These are phyloP conservation scores for Eidolon helvum DNA, from an alignment of 2,113 vertebrate species.

Conservation along the genomic window DNA sequence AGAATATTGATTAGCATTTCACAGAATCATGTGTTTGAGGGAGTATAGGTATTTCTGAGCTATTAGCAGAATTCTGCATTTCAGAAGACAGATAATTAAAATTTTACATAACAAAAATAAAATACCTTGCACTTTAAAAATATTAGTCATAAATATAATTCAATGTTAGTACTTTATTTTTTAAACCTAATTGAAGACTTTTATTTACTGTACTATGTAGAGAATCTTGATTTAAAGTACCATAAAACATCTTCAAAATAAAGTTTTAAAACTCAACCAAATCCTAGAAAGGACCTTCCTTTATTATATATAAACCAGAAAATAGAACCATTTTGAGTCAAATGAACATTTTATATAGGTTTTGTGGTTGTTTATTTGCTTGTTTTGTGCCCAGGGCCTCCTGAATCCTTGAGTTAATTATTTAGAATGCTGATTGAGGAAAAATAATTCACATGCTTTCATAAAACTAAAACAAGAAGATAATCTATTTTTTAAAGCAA, in stretches of 20 bases:
- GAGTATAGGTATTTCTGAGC: background rate
- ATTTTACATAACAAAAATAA: background rate
- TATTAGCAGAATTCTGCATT: background rate
- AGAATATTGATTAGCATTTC: background rate
- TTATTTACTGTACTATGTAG: background rate
- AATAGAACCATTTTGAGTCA: background rate
- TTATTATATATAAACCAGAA: background rate
- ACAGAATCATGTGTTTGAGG: background rate
- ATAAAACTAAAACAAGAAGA: constrained; percentile 11
- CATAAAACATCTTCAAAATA: background rate
- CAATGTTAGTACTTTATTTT: background rate
- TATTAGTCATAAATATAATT: background rate
- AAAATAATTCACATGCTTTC: background rate
- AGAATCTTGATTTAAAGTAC: background rate
- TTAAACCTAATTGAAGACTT: background rate
- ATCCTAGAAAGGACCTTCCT: background rate
- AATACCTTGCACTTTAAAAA: background rate
- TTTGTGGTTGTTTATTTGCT: background rate
- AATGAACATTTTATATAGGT: background rate
- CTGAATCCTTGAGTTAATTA: background rate
- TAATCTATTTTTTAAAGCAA: background rate
- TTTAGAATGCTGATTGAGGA: background rate
- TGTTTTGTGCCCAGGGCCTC: background rate
- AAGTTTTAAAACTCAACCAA: background rate
- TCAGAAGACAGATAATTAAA: background rate